These are phyloP conservation scores for Struthio camelus DNA, from an alignment of 2,113 vertebrate species.

Conservation along the genomic window DNA sequence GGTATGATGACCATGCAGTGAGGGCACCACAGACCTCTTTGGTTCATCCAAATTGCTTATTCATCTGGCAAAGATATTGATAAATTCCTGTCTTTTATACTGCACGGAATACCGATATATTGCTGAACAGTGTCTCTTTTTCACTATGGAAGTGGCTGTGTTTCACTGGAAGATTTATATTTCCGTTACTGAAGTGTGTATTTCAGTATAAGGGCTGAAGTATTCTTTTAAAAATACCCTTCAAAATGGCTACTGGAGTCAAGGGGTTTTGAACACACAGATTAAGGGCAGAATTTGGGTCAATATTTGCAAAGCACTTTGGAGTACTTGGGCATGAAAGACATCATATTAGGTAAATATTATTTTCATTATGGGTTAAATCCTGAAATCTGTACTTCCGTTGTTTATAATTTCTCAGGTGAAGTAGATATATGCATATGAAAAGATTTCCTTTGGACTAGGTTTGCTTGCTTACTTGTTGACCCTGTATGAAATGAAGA, in stretches of 20 bases:
- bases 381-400: slow-evolving; percentile 9
- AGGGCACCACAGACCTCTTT: neutral
- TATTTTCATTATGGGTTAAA: slow-evolving; percentile 18
- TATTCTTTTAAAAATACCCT: neutral
- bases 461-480: slow-evolving; percentile 22
- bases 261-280: neutral
- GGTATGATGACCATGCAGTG: neutral
- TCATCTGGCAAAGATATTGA: neutral
- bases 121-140: neutral
- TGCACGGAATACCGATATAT: neutral
- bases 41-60: neutral
- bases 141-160: neutral
- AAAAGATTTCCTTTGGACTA: slow-evolving; percentile 21
- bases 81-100: neutral
- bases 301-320: slow-evolving; percentile 46
- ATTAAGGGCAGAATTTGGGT: slow-evolving; percentile 12
- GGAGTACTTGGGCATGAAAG: slow-evolving; percentile 28
- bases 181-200: neutral
- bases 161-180: neutral
- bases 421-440: neutral
- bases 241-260: neutral
- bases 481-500: neutral
- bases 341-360: slow-evolving; percentile 21
- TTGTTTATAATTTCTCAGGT: neutral
- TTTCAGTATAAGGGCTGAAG: neutral